Base-by-base conservation (phyloP, 2,888 invertebrate species). In the Zele albiditarsus region DNA sequence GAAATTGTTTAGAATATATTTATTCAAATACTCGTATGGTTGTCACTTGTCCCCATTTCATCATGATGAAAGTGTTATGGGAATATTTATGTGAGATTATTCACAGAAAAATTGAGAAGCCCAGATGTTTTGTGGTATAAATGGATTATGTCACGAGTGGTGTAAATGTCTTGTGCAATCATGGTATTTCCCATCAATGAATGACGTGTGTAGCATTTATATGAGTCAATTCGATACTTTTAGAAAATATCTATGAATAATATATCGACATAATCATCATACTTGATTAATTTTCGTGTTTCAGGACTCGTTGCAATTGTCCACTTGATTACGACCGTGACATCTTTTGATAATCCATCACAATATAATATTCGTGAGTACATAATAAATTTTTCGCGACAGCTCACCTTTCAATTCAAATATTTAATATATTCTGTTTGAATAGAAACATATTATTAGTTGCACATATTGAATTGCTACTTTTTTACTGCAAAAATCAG, bases 301-400 rank as follows among this genome's bases (percentile, higher is more conserved):
- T 73, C 81, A 89, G 89, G 84, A 76, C 68, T 87, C 20, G 85
- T 79, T 74, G 67, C 85, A 78, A 77, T 87, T 80, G 82, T 86
- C 82, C 82, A 80, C 80, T 79, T 84, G 71, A 77, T 82, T 68
- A 80, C 81, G 57, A 82, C 77, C 38, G 83, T 79, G 46, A 77
- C 81, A 75, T 82, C 85, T 23, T 83, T 84, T 62, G 87, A 86
- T 33, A 77, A 85, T 68, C 60, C 81, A 25, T 82, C 84, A 33
- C 82, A 87, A 58, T 83, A 82, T 49, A 82, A 77, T 72, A 82
- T 80, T 70, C 84, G 89, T 89, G 80, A 88, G 88, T 87, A 78
- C 31, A 58, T 28, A 46, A 31, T 53, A 49, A 12, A 38, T 53
- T 4, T 57, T 14, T 66, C 46, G 49, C 14, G 8, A 60, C 12